Conservation (phyloP, 2,113 vertebrate genomes). For the Xyrauchen texanus region DNA sequence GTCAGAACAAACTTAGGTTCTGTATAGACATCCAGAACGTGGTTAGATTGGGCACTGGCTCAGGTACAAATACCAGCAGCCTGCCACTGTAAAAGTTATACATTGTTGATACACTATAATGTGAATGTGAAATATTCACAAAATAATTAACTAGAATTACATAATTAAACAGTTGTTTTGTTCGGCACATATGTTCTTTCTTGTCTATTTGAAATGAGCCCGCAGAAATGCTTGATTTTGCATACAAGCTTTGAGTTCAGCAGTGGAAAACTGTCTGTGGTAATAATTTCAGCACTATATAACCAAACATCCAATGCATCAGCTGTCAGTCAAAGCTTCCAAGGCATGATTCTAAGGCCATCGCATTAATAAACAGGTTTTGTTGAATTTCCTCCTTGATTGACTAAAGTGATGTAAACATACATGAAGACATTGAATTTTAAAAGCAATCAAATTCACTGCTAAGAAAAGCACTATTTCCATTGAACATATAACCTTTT, state of each 20-base stretch:
- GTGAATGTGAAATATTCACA: not conserved
- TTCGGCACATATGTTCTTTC: not conserved
- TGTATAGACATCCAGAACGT: too few species aligned
- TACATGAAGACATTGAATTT: constrained; percentile 10
- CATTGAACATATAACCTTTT: constrained; percentile 17
- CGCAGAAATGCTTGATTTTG: not conserved
- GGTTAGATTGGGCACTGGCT: too few species aligned
- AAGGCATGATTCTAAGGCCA: not conserved
- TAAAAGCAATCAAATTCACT: constrained; percentile 16
- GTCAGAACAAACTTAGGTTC: too few species aligned
- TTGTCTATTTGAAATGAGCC: not conserved
- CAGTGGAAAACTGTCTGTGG: not conserved
- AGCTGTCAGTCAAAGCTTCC: constrained; percentile 4
- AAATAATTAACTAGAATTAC: not conserved
- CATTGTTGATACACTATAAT: not conserved
- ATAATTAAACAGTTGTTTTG: not conserved
- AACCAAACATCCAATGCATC: not conserved
- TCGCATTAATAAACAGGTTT: constrained; percentile 12
- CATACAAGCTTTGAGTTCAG: not conserved
- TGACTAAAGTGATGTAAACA: constrained; percentile 12
- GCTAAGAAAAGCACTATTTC: constrained; percentile 4
- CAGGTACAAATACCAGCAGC: too few species aligned
- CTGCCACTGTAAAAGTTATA: not conserved
- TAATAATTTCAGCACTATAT: not conserved
- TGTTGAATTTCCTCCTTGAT: not conserved